Evolutionary conservation across 2,888 invertebrate genomes (phyloP), one percentile per base, ranked within the genome.

Genomic region (Trachelus stipa): DNA sequence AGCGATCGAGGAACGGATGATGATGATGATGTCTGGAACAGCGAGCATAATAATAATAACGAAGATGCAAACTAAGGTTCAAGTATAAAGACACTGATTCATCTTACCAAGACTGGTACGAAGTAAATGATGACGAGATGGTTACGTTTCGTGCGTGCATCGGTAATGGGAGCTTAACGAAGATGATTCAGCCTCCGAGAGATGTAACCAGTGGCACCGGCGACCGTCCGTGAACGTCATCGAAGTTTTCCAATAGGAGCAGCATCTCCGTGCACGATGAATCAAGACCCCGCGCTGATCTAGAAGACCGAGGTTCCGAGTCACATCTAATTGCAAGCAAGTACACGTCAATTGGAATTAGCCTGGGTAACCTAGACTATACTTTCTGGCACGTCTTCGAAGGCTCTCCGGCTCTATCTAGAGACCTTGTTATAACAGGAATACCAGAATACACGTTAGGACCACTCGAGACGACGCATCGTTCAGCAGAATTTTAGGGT

Each of bases 401-500:
- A 56, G 56, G 56, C 56, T 56, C 23, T 9, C 23, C 23, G 56
- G 9, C 56, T 56, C 56, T 23, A 56, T 56, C 56, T 56, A 56
- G 23, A 56, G 56, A 56, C 23, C 56, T 56, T 56, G 56, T 56
- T 56, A 23, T 56, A 56, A 23, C 15, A 23, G 23, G 56, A 56
- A 56, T 56, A 56, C 56, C 56, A 56, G 56, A 56, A 56, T 56
- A 56, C 56, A 23, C 56, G 56, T 56, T 23, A 56, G 56, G 56
- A 56, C 23, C 23, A 9, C 9, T 56, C 56, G 23, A 56, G 56
- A 56, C 56, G 56, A 23, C 23, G 56, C 56, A 56, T 56, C 34
- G 12, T 71, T 71, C 0, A 23, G 6, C 9, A 71, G 71, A 71
- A 71, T 71, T 71, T 71, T 84, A 83, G 84, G 85, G 86, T 87